Percentiles rank a stretch among this genome's conserved stretches.
Conservation (phyloP, 37 sponge, comb jelly and placozoan genomes). For the Corticium candelabrum region DNA sequence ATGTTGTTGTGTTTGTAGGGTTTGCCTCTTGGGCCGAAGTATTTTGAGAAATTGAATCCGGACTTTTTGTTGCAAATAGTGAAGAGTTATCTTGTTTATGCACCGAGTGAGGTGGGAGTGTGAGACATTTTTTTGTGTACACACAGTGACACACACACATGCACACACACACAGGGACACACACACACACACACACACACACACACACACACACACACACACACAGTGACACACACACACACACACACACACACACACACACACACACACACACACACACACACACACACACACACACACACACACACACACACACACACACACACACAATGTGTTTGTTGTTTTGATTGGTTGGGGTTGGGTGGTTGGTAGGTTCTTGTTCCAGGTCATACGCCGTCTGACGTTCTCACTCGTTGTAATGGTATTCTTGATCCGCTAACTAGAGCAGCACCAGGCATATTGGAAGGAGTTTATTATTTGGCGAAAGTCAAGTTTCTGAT, state of each 20-base stretch:
- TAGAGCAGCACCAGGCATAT: conserved; percentile 63
- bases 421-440: conserved; percentile 51
- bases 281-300: no score
- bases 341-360: no score
- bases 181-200: no score
- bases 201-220: no score
- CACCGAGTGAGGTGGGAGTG: conserved; percentile 70
- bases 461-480: conserved; percentile 32
- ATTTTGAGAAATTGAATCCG: conserved; percentile 64
- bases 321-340: neutral
- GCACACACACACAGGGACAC: no score
- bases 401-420: conserved; percentile 22
- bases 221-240: no score
- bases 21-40: conserved; percentile 49
- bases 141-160: no score
- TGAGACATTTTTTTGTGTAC: no score
- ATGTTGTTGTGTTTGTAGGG: conserved; percentile 47
- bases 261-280: no score
- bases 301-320: no score
- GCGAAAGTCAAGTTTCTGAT: conserved; percentile 83
- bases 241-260: no score
- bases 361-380: neutral
- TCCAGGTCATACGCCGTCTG: conserved; percentile 27
- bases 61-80: conserved; percentile 57
- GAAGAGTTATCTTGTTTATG: conserved; percentile 41